Percentiles rank a stretch among this genome's conserved stretches.
phyloP scores from a whole-genome alignment of 2,888 invertebrate genomes.

The Anoplius nigerrimus region DNA sequence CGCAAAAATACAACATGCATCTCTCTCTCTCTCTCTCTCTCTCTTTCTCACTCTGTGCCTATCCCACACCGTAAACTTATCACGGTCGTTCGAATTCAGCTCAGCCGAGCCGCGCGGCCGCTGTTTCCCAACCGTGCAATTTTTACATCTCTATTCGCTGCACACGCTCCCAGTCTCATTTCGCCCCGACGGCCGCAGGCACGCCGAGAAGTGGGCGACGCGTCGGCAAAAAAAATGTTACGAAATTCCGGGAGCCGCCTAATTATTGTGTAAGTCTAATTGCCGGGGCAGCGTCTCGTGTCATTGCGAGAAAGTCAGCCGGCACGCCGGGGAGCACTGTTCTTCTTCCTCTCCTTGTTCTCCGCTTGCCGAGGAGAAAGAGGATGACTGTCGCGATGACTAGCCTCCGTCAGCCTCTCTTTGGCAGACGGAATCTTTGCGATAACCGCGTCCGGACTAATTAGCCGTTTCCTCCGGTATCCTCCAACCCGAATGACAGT shows the following conservation, averaged over 20 bases:
- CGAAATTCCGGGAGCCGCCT: conserved; percentile 36
- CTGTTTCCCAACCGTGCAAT: background rate
- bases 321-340: background rate
- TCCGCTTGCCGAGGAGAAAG: too few relatives aligned
- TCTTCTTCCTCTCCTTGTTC: too few relatives aligned
- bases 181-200: background rate
- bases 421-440: conserved; percentile 44
- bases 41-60: too few relatives aligned
- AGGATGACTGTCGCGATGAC: too few relatives aligned
- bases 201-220: background rate
- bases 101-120: background rate
- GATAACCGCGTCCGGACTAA: conserved; percentile 28
- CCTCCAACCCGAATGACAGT: conserved; percentile 29
- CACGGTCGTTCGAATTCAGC: too few relatives aligned
- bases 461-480: conserved; percentile 29
- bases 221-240: conserved; percentile 28
- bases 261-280: conserved; percentile 57
- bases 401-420: background rate
- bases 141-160: background rate
- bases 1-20: too few relatives aligned
- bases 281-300: conserved; percentile 21
- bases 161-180: conserved; percentile 1
- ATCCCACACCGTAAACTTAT: too few relatives aligned
- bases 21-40: too few relatives aligned
- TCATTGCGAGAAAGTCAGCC: conserved; percentile 33